Evolutionary conservation across 37 sponge, comb jelly and placozoan species (phyloP), one percentile per base, ranked within the genome.

Genomic region (Cladorhizidae sp.): DNA sequence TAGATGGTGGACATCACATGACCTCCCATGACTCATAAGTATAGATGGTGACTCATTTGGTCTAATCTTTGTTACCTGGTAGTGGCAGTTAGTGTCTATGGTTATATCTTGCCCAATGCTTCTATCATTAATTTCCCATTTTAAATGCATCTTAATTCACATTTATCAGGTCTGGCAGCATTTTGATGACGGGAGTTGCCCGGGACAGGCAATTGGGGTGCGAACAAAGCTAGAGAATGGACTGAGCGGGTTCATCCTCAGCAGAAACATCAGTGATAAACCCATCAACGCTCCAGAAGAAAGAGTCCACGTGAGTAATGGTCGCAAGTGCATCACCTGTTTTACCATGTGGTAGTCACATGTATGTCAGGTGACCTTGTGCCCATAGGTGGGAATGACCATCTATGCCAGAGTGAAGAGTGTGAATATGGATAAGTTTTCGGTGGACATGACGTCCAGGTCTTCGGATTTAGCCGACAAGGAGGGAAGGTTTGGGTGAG

Each of bases 101-200:
- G n/a, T n/a, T n/a, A n/a, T n/a, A n/a, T n/a, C n/a, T n/a, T n/a
- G n/a, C n/a, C n/a, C n/a, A n/a, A n/a, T n/a, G n/a, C n/a, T n/a
- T n/a, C n/a, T n/a, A n/a, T n/a, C n/a, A n/a, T n/a, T n/a, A n/a
- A n/a, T n/a, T n/a, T n/a, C n/a, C n/a, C n/a, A n/a, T n/a, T n/a
- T n/a, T n/a, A n/a, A n/a, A n/a, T n/a, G n/a, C n/a, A n/a, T n/a
- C n/a, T n/a, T n/a, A n/a, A n/a, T n/a, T n/a, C n/a, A n/a, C n/a
- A n/a, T n/a, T n/a, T n/a, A n/a, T n/a, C 41, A 94, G 91, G 95
- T 97, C 26, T 98, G 99, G 99, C 85, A 79, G 40, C 99, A 98
- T 71, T 82, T 93, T 87, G 99, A 98, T 62, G 91, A 85, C 63
- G 92, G 94, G 9, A 88, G 89, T 57, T 98, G 99, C 78, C 94